These are phyloP conservation scores for Cacoxenus indagator DNA, from an alignment of 2,888 invertebrate species.

Conservation along the genomic window DNA sequence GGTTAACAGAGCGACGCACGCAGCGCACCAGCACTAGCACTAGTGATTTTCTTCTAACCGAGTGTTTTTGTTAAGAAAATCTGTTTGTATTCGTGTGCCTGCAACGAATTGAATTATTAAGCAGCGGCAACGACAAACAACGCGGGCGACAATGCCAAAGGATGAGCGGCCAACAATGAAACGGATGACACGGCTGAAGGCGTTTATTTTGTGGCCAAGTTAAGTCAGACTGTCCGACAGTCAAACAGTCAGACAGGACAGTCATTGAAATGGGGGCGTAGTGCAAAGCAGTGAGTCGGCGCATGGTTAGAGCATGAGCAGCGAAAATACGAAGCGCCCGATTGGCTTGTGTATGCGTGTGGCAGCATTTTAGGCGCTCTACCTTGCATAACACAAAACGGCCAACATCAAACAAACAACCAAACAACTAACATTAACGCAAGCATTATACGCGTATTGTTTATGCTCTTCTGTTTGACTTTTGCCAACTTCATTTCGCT, in stretches of 20 bases:
- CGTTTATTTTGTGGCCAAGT: not conserved
- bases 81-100: constrained; percentile 29
- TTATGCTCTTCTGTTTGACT: constrained; percentile 21
- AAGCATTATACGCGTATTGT: constrained; percentile 32
- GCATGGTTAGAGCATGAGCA: too few species aligned
- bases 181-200: not conserved
- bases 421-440: constrained; percentile 6
- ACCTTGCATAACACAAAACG: constrained; percentile 22
- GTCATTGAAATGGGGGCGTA: too few species aligned
- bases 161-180: not conserved
- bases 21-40: too few species aligned
- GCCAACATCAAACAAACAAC: constrained; percentile 21
- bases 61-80: constrained; percentile 35
- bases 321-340: too few species aligned
- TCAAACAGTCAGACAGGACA: too few species aligned
- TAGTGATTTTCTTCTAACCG: constrained; percentile 39
- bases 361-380: constrained; percentile 20
- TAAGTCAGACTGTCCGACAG: too few species aligned
- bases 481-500: not conserved
- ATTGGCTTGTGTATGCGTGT: too few species aligned
- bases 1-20: too few species aligned
- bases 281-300: too few species aligned
- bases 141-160: constrained; percentile 20
- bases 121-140: constrained; percentile 35
- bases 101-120: constrained; percentile 64